Base-by-base conservation (phyloP, 1,140 invertebrate species). In the Procambarus clarkii region DNA sequence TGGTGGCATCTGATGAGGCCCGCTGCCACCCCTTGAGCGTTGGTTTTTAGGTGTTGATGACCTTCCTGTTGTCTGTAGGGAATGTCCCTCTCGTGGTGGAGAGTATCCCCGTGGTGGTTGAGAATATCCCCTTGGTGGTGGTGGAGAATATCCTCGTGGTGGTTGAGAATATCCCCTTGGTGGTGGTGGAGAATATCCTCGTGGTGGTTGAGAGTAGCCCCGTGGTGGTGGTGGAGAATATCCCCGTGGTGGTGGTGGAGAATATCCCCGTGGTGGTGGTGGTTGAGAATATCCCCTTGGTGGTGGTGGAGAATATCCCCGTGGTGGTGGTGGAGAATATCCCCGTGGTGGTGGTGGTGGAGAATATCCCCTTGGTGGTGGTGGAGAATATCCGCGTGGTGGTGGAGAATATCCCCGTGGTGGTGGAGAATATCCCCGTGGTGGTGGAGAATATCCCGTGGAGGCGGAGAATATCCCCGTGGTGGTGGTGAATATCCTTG, bases 331-430 rank as follows among this genome's bases (percentile, higher is more conserved):
- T 2, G n/a, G 5, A 8, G 24, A 74, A 74, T 74, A 74, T 74
- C 69, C 69, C 5, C 24, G 69, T 74, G n/a, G 69, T 34, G 69
- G 69, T 74, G n/a, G 69, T 34, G 69, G n/a, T 74, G 69, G 69
- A 1, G 69, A 34, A 34, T 74, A 9, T 74, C 69, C 3, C 34
- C 7, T 3, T 44, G 69, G 69, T 74, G 24, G 69, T 74, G 69
- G n/a, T 44, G n/a, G 69, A 2, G 69, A 34, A 21, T 74, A 34
- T 74, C 69, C n/a, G 0, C n/a, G 24, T 44, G 69, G n/a, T 74
- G 69, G n/a, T 74, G 69, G 69, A 7, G n/a, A 71, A 71, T 71
- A 71, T 71, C 69, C 69, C 18, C 69, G n/a, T 44, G 69, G 69
- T 74, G 69, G 69, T 74, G 69, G 24, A 0, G 69, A 74, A 74